Evolutionary conservation across 64 coral and sea anemone genomes (phyloP).

Genomic region (Dendrophyllia cribrosa): DNA sequence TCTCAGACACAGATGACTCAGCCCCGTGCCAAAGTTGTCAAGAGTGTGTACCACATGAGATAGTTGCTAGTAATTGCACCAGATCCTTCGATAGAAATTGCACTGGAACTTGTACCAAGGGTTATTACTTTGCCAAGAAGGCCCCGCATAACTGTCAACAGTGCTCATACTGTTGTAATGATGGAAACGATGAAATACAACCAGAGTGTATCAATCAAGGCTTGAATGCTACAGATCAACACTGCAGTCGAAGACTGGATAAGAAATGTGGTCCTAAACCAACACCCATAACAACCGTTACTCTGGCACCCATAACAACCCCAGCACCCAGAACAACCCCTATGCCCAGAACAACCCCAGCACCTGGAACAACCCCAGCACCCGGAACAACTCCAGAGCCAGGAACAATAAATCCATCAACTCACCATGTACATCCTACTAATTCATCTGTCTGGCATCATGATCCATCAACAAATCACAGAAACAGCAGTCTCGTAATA

Average conservation of each 20-base stretch:
- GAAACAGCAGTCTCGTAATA: neutral
- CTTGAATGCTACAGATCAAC: neutral
- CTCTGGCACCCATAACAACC: neutral
- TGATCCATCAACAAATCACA: neutral
- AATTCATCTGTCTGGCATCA: too few species aligned
- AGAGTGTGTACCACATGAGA: neutral
- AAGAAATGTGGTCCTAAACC: neutral
- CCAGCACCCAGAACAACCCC: neutral
- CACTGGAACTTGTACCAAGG: neutral
- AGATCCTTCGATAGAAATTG: neutral
- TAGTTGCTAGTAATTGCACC: neutral
- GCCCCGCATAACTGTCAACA: neutral
- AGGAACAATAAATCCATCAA: too few species aligned
- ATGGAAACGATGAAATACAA: neutral
- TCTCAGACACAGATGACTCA: neutral
- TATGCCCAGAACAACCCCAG: too few species aligned
- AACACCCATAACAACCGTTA: neutral
- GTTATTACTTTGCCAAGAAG: neutral
- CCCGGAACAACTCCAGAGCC: too few species aligned
- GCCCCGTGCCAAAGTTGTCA: neutral
- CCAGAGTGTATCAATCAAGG: constrained; percentile 8
- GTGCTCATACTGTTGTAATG: constrained; percentile 32
- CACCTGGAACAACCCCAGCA: too few species aligned
- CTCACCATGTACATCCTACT: too few species aligned
- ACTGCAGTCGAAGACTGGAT: neutral